Evolutionary conservation across 2,797 vertebrate genomes (phyloP).

Genomic region (Sibirionetta formosa): DNA sequence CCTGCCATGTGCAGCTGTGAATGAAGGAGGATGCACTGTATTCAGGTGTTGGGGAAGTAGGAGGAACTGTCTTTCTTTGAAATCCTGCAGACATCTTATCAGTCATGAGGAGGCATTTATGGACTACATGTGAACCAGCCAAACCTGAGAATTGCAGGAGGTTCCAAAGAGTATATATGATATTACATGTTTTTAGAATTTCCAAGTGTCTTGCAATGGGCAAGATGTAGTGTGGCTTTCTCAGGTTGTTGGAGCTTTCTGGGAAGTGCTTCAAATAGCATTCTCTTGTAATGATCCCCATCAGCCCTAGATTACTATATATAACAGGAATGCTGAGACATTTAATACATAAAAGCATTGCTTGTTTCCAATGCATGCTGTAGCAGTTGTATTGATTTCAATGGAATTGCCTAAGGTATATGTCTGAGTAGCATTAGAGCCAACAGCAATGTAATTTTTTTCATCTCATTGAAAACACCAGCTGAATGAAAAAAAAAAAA

Average conservation of each 20-base stretch:
- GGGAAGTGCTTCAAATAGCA: not conserved
- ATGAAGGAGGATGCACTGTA: not conserved
- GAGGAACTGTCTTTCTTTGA: not conserved
- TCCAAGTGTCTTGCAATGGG: not conserved
- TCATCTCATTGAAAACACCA: not conserved
- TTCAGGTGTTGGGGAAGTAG: not conserved
- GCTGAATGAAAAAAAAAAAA: not conserved
- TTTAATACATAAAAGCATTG: not conserved
- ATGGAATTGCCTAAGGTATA: not conserved
- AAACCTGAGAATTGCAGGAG: not conserved
- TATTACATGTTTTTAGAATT: not conserved
- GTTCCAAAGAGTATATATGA: not conserved
- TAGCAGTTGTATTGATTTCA: not conserved
- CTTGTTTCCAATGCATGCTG: not conserved
- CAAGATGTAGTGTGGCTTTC: not conserved
- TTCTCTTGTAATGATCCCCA: not conserved
- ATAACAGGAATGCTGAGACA: not conserved
- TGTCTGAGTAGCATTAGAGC: not conserved
- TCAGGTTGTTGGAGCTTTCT: not conserved
- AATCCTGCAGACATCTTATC: not conserved
- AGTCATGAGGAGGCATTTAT: not conserved
- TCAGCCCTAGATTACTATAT: not conserved
- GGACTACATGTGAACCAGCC: not conserved
- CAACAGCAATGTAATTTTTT: not conserved
- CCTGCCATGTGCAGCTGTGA: accelerated